Evolutionary conservation across 2,888 invertebrate species (phyloP), one percentile per base, ranked within the genome.

Genomic region (Cremastinae sp.): DNA sequence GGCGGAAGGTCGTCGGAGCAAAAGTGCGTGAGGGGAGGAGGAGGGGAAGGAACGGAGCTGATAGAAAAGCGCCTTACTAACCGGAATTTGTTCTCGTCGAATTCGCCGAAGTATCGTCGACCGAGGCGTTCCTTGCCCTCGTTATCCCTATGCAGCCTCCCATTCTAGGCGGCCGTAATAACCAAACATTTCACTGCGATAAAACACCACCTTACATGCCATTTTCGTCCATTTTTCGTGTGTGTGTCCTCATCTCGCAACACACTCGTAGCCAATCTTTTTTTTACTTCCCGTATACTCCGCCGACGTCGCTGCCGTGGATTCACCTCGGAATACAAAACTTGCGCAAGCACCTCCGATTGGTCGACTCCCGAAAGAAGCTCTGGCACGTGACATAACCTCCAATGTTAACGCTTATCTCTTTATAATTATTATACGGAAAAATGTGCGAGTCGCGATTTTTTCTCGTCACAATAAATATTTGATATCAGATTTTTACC

Each of bases 91-190:
- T 95, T 90, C 96, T 93, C 85, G 95, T 95, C 87, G 94, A 93
- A 88, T 95, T 95, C 85, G 94, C 95, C 79, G 95, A 94, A 81
- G 95, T 95, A 87, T 95, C 95, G 90, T 94, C 94, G 88, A 95
- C 94, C 83, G 94, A 95, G 89, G 95, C 95, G 91, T 94, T 95
- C 91, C 96, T 94, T 90, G 93, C 93, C 90, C 95, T 94, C 90
- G 94, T 94, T 90, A 95, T 93, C 90, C 95, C 95, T 92, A 96
- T 95, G 92, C 96, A 96, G 90, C 96, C 96, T 91, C 96, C 96
- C 96, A 96, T 96, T 91, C 91, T 94, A 92, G 91, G 91, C 90
- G 91, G 92, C 91, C 84, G 82, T 83, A 83, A 85, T 85, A 89
- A 89, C 89, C 88, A 89, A 90, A 90, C 91, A 91, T 91, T 90